Base-by-base conservation (phyloP, 2,113 vertebrate genomes). In the Otis tarda region DNA sequence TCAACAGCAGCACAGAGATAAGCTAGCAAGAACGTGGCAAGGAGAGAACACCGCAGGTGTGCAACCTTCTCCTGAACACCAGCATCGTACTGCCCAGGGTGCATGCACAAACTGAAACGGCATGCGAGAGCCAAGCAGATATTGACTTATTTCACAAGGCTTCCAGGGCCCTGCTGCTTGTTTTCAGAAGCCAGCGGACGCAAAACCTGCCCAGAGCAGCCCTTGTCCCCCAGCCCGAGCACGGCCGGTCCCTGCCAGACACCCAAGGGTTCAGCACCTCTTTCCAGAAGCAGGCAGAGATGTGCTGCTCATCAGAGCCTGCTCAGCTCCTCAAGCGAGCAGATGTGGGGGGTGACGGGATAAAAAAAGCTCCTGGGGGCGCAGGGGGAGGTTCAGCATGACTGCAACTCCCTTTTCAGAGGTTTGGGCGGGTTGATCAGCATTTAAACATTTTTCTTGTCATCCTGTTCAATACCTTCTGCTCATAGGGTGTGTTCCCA, bases 331-430 rank as follows among this genome's bases (percentile, higher is more conserved):
- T 69, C 89, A 91, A 81, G 27, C 8, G 6, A 94, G 93, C 95
- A 95, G 89, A 93, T 95, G 95, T 97, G 89, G 95, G 95, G 96
- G 93, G 91, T 22, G 84, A 93, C 16, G 35, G 67, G 93, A 84
- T 96, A 97, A 96, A 97, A 96, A 96, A 95, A 97, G 95, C 89
- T 49, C 56, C 45, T 88, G 95, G 96, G 96, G 96, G 96, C 68
- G 94, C 86, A 0, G 91, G 95, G 96, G 95, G 95, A 96, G 96
- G 95, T 89, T 97, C 96, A 45, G 96, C 87, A 64, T 97, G 96
- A 97, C 94, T 97, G 94, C 94, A 84, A 87, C 96, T 97, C 96
- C 96, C 94, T 94, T 71, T 89, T 55, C 94, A 91, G 95, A 68
- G 96, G 89, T 91, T 95, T 95, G 95, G 96, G 96, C 89, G 94